phyloP scores from a whole-genome alignment of 2,797 vertebrate genomes.

The Bovichtus variegatus region DNA sequence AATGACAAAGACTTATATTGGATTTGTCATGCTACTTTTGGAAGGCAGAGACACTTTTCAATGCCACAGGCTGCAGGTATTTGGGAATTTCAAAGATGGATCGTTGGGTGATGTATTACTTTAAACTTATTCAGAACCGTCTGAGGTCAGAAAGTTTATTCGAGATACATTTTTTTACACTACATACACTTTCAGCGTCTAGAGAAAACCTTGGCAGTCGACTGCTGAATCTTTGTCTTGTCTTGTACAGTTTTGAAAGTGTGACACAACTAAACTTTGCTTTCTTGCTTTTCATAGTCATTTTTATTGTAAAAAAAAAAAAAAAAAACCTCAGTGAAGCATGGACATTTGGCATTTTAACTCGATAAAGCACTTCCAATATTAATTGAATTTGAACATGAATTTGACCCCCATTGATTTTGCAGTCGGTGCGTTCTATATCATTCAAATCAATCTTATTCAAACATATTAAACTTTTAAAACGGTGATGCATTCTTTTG shows the following conservation, averaged over 20 bases:
- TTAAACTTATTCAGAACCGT: slow-evolving; percentile 1
- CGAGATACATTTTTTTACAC: background rate
- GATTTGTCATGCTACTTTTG: slow-evolving; percentile 46
- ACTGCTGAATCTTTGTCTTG: background rate
- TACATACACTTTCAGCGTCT: background rate
- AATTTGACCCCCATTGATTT: background rate
- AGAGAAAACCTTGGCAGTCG: background rate
- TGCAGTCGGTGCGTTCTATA: background rate
- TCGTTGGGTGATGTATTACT: background rate
- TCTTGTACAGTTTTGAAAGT: too few species aligned
- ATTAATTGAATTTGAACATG: background rate
- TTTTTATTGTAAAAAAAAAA: too few species aligned
- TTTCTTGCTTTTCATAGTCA: too few species aligned
- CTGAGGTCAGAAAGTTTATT: slow-evolving; percentile 29
- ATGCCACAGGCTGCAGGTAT: background rate
- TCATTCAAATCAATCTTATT: background rate
- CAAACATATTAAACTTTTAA: background rate
- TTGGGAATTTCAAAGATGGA: background rate
- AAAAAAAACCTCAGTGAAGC: background rate
- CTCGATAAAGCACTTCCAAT: background rate
- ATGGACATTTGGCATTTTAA: too few species aligned
- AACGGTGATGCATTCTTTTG: background rate
- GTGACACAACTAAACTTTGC: too few species aligned
- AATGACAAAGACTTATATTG: slow-evolving; percentile 45
- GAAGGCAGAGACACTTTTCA: slow-evolving; percentile 30